Evolutionary conservation across 2,888 invertebrate genomes (phyloP).

Genomic region (Lydus trimaculatus): DNA sequence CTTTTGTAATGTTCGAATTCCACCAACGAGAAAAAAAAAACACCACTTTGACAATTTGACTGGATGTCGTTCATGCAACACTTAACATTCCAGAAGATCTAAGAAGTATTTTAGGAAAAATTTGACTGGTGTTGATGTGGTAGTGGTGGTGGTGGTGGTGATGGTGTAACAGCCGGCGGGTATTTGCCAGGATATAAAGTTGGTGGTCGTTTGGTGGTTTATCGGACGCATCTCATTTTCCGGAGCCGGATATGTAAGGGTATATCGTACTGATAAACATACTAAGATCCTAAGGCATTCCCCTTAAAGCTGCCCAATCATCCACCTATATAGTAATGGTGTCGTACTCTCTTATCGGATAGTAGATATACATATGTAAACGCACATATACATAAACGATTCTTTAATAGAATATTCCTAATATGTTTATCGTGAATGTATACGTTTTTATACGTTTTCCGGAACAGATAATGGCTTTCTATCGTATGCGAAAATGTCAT

Average conservation of each 20-base stretch:
- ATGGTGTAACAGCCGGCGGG: background rate
- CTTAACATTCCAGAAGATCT: background rate
- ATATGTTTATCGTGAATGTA: constrained; percentile 32
- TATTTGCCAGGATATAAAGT: constrained; percentile 29
- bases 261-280: constrained; percentile 36
- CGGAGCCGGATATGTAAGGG: constrained; percentile 30
- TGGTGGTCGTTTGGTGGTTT: constrained; percentile 36
- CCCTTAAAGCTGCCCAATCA: constrained; percentile 34
- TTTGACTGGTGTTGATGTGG: background rate
- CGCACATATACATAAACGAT: constrained; percentile 18
- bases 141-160: background rate
- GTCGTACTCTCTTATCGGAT: constrained; percentile 30
- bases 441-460: background rate
- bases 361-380: constrained; percentile 22
- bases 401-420: constrained; percentile 36
- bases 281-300: constrained; percentile 19
- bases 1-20: background rate
- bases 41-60: background rate
- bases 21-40: background rate
- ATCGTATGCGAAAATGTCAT: background rate
- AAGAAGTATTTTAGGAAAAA: background rate
- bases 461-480: background rate
- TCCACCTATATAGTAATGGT: constrained; percentile 21
- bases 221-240: constrained; percentile 38
- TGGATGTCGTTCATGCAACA: background rate